A percentile compares a stretch with the other conserved stretches of the same genome.
Evolutionary conservation across 92 coral and sea anemone species (phyloP).

Genomic region (Heliopora coerulea): DNA sequence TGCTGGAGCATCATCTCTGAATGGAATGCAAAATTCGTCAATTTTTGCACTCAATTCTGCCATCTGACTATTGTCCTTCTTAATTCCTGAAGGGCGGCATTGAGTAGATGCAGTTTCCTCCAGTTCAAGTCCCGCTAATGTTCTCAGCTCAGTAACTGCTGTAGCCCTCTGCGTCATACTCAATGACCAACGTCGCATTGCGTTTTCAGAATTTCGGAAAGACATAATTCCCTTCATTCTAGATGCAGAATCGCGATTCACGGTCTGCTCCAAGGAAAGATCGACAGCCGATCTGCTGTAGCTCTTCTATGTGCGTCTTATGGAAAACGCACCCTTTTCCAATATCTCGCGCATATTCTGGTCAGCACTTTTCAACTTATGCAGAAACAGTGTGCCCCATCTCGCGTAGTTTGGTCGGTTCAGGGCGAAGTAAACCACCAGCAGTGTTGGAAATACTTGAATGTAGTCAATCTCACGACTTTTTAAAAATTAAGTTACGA

Average conservation of each 20-base stretch:
- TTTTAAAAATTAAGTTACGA: too few relatives aligned
- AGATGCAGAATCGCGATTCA: slow-evolving; percentile 8
- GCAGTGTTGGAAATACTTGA: slow-evolving; percentile 4
- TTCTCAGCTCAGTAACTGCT: slow-evolving; percentile 27
- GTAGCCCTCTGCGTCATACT: slow-evolving; percentile 11
- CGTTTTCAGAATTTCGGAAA: slow-evolving; percentile 4
- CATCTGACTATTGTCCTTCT: too few relatives aligned
- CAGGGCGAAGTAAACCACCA: background rate
- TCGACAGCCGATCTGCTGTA: slow-evolving; percentile 14
- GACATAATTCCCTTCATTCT: slow-evolving; percentile 8
- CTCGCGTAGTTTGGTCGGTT: slow-evolving; percentile 16
- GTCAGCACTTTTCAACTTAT: slow-evolving; percentile 1
- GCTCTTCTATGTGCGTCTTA: slow-evolving; percentile 4
- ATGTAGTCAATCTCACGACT: too few relatives aligned
- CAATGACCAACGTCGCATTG: slow-evolving; percentile 8
- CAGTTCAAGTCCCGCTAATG: too few relatives aligned
- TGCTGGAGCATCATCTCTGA: too few relatives aligned
- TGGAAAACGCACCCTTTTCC: slow-evolving; percentile 10
- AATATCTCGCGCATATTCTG: background rate
- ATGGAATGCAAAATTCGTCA: too few relatives aligned
- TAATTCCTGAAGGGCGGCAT: too few relatives aligned
- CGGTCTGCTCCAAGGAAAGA: slow-evolving; percentile 15
- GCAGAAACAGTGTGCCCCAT: slow-evolving; percentile 4
- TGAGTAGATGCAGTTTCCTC: too few relatives aligned
- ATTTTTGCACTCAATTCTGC: too few relatives aligned